Conservation (phyloP, 2,797 vertebrate species). For the Chelon labrosus region DNA sequence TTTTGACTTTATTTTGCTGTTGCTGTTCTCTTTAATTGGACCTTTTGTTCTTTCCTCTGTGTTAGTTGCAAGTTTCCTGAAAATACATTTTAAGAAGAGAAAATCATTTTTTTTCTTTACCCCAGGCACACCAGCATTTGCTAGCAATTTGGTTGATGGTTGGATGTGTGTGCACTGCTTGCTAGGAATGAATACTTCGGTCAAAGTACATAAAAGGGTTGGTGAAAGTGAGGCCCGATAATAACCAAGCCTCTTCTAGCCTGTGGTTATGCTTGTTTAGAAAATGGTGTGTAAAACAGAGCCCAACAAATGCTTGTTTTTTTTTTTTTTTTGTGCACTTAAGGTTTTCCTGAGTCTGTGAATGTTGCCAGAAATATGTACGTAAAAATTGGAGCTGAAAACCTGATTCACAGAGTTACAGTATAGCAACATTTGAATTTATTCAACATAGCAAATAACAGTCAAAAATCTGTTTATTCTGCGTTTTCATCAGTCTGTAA, state of each 20-base stretch:
- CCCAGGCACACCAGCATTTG: constrained; percentile 46
- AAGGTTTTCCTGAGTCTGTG: not conserved
- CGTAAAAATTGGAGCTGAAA: too few relatives aligned
- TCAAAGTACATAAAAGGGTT: constrained; percentile 27
- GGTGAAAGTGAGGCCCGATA: not conserved
- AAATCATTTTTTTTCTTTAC: constrained; percentile 26
- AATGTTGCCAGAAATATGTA: constrained; percentile 3
- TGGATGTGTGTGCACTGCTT: constrained; percentile 24
- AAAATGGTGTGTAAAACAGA: constrained; percentile 30
- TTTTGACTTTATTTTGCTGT: not conserved
- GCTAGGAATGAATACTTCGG: not conserved
- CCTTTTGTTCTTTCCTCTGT: not conserved
- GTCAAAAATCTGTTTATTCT: too few relatives aligned
- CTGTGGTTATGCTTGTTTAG: constrained; percentile 20
- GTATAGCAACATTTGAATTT: too few relatives aligned
- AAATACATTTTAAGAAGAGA: constrained; percentile 11
- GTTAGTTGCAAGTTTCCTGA: constrained; percentile 3
- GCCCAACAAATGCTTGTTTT: constrained; percentile 25
- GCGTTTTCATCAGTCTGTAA: too few relatives aligned
- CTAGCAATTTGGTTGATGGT: constrained; percentile 38
- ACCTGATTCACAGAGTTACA: too few relatives aligned
- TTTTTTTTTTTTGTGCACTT: constrained; percentile 29
- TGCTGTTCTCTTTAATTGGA: not conserved
- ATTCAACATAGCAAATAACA: too few relatives aligned
- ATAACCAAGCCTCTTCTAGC: constrained; percentile 12